Conservation (phyloP, 2,888 invertebrate species). For the Allacma fusca region DNA sequence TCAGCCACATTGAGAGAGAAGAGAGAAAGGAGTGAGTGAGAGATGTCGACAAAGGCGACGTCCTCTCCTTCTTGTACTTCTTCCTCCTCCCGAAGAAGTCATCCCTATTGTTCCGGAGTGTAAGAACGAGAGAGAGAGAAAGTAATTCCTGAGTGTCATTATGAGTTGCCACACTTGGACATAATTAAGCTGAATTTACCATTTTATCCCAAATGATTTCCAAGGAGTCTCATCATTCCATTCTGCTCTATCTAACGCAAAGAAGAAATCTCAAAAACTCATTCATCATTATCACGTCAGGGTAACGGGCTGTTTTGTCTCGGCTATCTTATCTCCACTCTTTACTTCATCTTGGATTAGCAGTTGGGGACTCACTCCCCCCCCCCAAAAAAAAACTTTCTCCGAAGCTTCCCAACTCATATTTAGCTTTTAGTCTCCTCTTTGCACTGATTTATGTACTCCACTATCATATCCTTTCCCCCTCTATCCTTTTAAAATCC, state of each 20-base stretch:
- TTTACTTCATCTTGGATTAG: slow-evolving; percentile 25
- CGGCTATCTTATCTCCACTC: slow-evolving; percentile 26
- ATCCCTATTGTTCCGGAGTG: slow-evolving; percentile 7
- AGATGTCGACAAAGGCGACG: slow-evolving; percentile 24
- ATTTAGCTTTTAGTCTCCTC: background rate
- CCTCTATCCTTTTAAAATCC: too few relatives aligned
- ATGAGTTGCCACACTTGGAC: slow-evolving; percentile 24
- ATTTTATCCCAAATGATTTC: slow-evolving; percentile 32
- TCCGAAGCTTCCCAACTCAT: background rate
- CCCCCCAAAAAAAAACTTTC: background rate
- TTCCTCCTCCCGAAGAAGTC: background rate
- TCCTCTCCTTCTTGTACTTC: background rate
- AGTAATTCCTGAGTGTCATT: slow-evolving; percentile 29
- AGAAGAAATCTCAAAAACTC: slow-evolving; percentile 24
- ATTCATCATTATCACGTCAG: slow-evolving; percentile 42
- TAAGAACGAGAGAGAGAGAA: slow-evolving; percentile 3
- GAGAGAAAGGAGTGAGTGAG: background rate
- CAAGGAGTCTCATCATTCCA: slow-evolving; percentile 33
- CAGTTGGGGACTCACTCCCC: background rate
- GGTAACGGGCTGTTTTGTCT: slow-evolving; percentile 23
- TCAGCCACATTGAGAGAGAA: slow-evolving; percentile 2
- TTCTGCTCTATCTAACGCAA: slow-evolving; percentile 5
- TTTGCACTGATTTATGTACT: background rate
- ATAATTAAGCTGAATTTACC: slow-evolving; percentile 44
- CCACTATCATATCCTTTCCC: too few relatives aligned